A percentile compares a stretch with the other conserved stretches of the same genome.
phyloP scores from a whole-genome alignment of 2,888 invertebrate species.

The Congeria kusceri region DNA sequence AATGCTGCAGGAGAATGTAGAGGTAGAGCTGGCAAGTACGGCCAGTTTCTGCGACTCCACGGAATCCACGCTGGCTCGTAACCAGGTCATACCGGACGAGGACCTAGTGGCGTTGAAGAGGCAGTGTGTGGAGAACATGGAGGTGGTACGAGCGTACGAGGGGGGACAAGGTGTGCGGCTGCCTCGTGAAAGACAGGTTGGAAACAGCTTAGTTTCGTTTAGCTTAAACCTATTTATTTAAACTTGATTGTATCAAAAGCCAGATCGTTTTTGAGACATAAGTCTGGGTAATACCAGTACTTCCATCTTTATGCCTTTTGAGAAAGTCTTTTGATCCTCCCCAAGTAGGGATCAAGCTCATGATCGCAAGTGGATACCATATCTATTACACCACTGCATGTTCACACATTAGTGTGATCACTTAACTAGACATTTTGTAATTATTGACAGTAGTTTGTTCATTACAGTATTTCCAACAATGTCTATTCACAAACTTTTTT shows the following conservation, averaged over 20 bases:
- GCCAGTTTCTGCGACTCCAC: constrained; percentile 95
- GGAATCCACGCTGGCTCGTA: constrained; percentile 69
- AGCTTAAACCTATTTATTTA: constrained; percentile 1
- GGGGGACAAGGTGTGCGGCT: constrained; percentile 93
- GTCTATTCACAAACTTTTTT: no score
- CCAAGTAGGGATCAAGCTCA: no score
- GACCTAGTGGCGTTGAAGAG: constrained; percentile 76
- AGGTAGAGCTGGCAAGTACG: constrained; percentile 97
- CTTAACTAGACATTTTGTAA: no score
- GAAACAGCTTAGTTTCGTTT: neutral
- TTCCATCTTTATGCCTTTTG: no score
- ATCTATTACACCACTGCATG: no score
- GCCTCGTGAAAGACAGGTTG: constrained; percentile 89
- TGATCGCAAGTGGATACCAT: no score
- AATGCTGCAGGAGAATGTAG: constrained; percentile 96
- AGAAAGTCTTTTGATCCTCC: no score
- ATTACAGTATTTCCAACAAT: no score
- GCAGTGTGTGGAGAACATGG: constrained; percentile 78
- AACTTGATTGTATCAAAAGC: no score
- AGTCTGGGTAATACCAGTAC: no score
- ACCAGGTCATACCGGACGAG: constrained; percentile 72
- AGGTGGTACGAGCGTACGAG: constrained; percentile 76
- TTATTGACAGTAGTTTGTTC: no score
- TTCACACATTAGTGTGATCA: no score
- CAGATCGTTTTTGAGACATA: neutral